Evolutionary conservation across 2,113 vertebrate species (phyloP).

Genomic region (Naja naja): DNA sequence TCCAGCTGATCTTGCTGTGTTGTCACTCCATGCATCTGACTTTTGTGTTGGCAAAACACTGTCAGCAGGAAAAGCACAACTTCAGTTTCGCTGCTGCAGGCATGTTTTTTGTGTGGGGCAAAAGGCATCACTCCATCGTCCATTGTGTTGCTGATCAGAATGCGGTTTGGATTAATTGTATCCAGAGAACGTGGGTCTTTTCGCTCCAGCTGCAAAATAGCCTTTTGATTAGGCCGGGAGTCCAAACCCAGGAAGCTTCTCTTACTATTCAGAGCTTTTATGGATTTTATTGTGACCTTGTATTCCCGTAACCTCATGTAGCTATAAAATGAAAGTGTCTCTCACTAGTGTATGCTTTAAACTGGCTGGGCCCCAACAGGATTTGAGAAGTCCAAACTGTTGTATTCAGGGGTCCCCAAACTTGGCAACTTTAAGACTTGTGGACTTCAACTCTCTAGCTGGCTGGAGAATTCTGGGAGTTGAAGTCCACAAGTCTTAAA

Average conservation of each 20-base stretch:
- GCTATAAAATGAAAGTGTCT: not conserved
- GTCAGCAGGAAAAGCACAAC: slow-evolving; percentile 72
- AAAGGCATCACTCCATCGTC: slow-evolving; percentile 63
- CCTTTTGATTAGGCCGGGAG: slow-evolving; percentile 39
- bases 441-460: too few species aligned
- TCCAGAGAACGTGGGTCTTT: slow-evolving; percentile 25
- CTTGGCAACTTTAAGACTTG: too few species aligned
- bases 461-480: too few species aligned
- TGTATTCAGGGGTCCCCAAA: too few species aligned
- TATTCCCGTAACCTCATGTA: not conserved
- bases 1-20: not conserved
- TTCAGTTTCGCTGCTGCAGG: slow-evolving; percentile 69
- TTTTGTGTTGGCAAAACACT: slow-evolving; percentile 62
- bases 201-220: slow-evolving; percentile 47
- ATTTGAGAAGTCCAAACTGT: not conserved
- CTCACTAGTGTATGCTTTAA: too few species aligned
- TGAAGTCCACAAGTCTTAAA: too few species aligned
- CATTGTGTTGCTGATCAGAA: slow-evolving; percentile 70
- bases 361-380: too few species aligned
- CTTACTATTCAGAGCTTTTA: slow-evolving; percentile 36
- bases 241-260: slow-evolving; percentile 38
- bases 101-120: slow-evolving; percentile 69
- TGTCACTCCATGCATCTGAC: slow-evolving; percentile 44
- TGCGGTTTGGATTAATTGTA: slow-evolving; percentile 66
- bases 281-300: slow-evolving; percentile 9